phyloP scores from a whole-genome alignment of 2,888 invertebrate species.

The Cheilosia vernalis region DNA sequence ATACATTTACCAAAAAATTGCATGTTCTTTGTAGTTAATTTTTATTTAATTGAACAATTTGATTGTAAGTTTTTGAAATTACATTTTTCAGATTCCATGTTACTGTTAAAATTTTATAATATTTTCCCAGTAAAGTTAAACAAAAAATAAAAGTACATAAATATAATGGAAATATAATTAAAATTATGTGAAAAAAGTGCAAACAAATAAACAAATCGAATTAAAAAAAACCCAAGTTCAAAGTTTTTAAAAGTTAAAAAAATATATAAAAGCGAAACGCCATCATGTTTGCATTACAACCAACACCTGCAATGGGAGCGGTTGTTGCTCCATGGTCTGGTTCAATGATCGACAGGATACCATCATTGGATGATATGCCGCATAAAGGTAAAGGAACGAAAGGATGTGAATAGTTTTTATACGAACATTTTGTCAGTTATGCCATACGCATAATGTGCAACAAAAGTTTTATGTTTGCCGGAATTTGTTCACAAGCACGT shows the following conservation, averaged over 20 bases:
- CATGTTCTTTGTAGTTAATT: conserved; percentile 2
- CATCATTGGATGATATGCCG: conserved; percentile 90
- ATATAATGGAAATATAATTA: conserved; percentile 2
- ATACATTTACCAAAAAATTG: background rate
- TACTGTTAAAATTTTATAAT: background rate
- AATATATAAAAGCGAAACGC: background rate
- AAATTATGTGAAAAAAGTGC: conserved; percentile 34
- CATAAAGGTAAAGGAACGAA: conserved; percentile 89
- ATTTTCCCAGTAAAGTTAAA: conserved; percentile 11
- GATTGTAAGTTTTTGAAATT: background rate
- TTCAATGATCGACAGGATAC: conserved; percentile 89
- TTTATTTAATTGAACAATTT: background rate
- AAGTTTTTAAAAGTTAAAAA: background rate
- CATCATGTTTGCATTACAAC: conserved; percentile 87
- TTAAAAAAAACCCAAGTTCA: background rate
- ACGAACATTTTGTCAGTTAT: background rate
- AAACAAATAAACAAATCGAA: background rate
- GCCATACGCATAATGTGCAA: no score
- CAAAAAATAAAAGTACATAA: conserved; percentile 1
- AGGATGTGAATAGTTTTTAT: background rate
- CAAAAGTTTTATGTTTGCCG: no score
- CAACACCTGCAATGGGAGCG: conserved; percentile 91
- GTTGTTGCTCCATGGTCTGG: conserved; percentile 93
- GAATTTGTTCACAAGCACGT: background rate
- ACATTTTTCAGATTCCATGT: conserved; percentile 1